Evolutionary conservation across 2,888 invertebrate species (phyloP).

Genomic region (Lamproptera curius): DNA sequence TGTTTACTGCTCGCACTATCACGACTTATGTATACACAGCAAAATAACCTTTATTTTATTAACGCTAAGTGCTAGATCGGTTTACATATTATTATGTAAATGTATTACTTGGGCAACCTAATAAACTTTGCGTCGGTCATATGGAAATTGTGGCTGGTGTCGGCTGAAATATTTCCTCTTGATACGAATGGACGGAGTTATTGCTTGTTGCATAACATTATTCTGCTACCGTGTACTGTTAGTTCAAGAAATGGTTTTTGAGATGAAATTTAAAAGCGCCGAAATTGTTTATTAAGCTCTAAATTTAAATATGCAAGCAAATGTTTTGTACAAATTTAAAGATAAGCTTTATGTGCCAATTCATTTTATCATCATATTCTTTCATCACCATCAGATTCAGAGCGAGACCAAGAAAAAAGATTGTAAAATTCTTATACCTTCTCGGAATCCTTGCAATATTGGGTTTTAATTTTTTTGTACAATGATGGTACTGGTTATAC

Average conservation of each 20-base stretch:
- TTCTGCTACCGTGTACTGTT: neutral
- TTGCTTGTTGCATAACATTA: constrained; percentile 14
- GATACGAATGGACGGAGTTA: constrained; percentile 18
- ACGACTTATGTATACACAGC: neutral
- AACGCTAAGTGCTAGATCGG: neutral
- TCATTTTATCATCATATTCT: no score
- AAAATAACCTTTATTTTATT: neutral
- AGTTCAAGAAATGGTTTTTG: neutral
- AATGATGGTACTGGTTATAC: no score
- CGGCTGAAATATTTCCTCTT: constrained; percentile 14
- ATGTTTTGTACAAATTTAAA: no score
- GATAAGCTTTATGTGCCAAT: no score
- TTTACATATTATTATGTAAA: constrained; percentile 5
- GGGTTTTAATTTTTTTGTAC: no score
- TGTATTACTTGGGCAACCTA: constrained; percentile 18
- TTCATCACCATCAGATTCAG: no score
- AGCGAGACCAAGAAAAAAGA: no score
- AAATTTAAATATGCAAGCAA: no score
- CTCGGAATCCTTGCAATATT: no score
- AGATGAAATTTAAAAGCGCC: neutral
- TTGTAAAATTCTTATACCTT: no score
- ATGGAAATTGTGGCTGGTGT: constrained; percentile 24
- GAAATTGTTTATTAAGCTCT: no score
- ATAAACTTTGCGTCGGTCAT: constrained; percentile 20
- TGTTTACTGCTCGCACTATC: constrained; percentile 19